These are phyloP conservation scores for Serripes groenlandicus DNA, from an alignment of 2,888 invertebrate species.

Conservation along the genomic window DNA sequence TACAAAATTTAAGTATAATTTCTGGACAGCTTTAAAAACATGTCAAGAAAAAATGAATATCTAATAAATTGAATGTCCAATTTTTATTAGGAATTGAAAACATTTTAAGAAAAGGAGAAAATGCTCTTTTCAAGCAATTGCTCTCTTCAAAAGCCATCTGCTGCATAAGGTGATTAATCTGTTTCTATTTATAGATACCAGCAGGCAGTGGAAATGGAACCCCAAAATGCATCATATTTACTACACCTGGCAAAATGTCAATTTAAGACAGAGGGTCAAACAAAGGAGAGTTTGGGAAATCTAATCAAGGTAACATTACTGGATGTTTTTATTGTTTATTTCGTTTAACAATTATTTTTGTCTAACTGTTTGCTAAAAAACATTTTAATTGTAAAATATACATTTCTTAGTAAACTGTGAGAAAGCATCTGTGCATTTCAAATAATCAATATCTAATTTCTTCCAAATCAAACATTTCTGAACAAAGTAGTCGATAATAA, in stretches of 20 bases:
- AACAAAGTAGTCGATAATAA: no score
- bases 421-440: no score
- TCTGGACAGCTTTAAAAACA: no score
- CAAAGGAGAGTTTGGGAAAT: conserved; percentile 71
- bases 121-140: background rate
- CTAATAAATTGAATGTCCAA: background rate
- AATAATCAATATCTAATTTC: no score
- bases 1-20: no score
- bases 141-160: background rate
- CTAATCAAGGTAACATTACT: conserved; percentile 75
- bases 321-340: no score
- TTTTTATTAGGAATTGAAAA: background rate
- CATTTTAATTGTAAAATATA: no score
- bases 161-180: background rate
- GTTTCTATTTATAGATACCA: conserved; percentile 8
- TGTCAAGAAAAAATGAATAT: no score
- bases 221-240: conserved; percentile 48
- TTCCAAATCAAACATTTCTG: no score
- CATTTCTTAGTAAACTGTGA: no score
- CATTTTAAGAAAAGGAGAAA: background rate
- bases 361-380: no score
- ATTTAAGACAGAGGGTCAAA: conserved; percentile 24
- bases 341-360: no score
- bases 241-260: conserved; percentile 70
- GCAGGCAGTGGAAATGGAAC: conserved; percentile 46